Base-by-base conservation (phyloP, 2,888 invertebrate genomes). In the Orthonychiurus folsomi region DNA sequence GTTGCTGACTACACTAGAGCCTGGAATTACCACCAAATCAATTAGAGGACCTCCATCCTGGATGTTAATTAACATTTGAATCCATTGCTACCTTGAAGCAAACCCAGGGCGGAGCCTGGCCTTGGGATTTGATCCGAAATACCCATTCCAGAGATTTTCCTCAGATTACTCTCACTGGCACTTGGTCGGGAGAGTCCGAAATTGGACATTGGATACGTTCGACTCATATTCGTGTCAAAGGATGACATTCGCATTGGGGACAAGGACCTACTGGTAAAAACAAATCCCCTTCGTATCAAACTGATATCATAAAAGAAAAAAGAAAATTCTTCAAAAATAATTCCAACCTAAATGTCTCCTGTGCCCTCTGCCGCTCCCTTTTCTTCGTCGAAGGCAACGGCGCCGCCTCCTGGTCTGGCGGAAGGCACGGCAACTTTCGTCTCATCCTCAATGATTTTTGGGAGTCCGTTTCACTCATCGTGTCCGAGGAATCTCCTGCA, bases 401-500 rank as follows among this genome's bases (percentile, higher is more conserved):
- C 18, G 77, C 76, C 47, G 78, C 78, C 69, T 80, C 79, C 69
- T 79, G 79, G 69, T 79, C 78, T 5, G 79, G 75, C 24, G 80
- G 79, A 56, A 80, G 76, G 60, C 77, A 76, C 5, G 80, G 80
- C 53, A 80, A 74, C 69, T 78, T 79, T 56, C 80, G 75, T n/a
- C 80, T 75, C 71, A 78, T 77, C 59, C 79, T 72, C 24, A 78
- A 73, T 2, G 78, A 78, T 65, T 79, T 79, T 68, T 77, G 78
- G 24, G 79, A 79, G 66, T 79, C 80, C 1, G 79, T 79, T 71
- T 80, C 79, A 70, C 78, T 79, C 74, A 77, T 75, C 5, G 78
- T 78, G 67, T 79, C 80, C 1, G 79, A 79, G 15, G 79, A 79
- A 67, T 79, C 79, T 3, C 76, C 76, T 9, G 75, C 76, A 66